Evolutionary conservation across 2,888 invertebrate species (phyloP), one percentile per base, ranked within the genome.

Genomic region (Rotaria magnacalcarata): DNA sequence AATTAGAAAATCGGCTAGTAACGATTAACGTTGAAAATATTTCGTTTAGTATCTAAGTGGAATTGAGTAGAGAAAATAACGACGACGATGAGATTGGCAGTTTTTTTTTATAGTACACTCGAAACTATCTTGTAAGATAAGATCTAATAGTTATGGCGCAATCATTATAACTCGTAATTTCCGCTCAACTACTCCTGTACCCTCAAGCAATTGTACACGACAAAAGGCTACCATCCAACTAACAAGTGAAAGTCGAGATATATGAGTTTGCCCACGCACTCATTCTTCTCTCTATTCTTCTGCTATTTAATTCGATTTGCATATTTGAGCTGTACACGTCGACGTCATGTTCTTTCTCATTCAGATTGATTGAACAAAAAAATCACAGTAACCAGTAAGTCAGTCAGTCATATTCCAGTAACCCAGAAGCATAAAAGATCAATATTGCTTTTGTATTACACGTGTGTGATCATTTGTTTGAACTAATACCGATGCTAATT

Each of bases 391-490:
- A 2, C 67, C 34, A 67, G 67, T 19, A 6, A 54, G 21, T 54
- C 54, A 54, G 54, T 54, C 21, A 54, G 54, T 54, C 54, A 21
- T 14, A 60, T 14, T 67, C 34, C 34, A 11, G 19, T 41, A 41
- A 27, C 5, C 67, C 14, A 67, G 67, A 67, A 67, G 67, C 67
- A 67, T 34, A 34, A 67, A 34, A 67, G 67, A 67, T 67, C 67
- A 67, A 67, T 67, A 67, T 67, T 67, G 34, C 11, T 67, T 67
- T 27, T 54, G 21, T 54, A 21, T 54, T 54, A 21, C 21, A 54
- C 21, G 67, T 67, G 19, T 67, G 67, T 67, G 67, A 67, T 67
- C 67, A 34, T 27, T 67, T 27, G 67, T 67, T 67, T 67, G 67
- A 67, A 34, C 34, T 67, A 14, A 34, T 67, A 67, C 67, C 67